phyloP scores from a whole-genome alignment of 2,797 vertebrate species.

The Sebastes umbrosus region DNA sequence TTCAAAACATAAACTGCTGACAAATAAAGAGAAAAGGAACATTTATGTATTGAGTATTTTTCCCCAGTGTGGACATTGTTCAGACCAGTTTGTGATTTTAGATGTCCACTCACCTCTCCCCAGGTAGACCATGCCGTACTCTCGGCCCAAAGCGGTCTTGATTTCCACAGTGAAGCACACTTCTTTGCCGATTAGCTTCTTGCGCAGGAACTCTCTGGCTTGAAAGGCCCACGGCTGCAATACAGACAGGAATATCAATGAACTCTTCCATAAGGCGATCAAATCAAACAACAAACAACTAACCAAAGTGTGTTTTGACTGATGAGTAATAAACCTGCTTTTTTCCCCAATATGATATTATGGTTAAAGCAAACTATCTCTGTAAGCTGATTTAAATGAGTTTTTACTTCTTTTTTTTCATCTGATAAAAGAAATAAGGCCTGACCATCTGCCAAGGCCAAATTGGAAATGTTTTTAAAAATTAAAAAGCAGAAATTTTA shows the following conservation, averaged over 20 bases:
- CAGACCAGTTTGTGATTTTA: background rate
- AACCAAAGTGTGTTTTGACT: background rate
- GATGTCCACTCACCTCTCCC: slow-evolving; percentile 86
- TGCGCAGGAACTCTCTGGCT: slow-evolving; percentile 94
- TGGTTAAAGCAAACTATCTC: background rate
- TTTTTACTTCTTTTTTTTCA: background rate
- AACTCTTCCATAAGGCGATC: background rate
- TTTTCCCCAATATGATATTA: background rate
- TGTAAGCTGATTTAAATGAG: background rate
- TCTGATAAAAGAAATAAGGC: background rate
- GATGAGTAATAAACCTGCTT: background rate
- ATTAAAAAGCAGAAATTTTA: background rate
- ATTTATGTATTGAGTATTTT: background rate
- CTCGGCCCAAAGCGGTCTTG: slow-evolving; percentile 90
- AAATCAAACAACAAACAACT: background rate
- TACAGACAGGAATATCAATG: background rate
- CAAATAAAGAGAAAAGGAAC: background rate
- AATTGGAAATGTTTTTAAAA: background rate
- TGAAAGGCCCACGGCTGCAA: slow-evolving; percentile 95
- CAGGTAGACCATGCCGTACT: slow-evolving; percentile 96
- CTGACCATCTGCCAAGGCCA: background rate
- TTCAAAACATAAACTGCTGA: background rate
- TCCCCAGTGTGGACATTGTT: background rate
- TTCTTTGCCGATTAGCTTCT: slow-evolving; percentile 98
- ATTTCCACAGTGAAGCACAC: slow-evolving; percentile 97